Percentiles rank a stretch among this genome's conserved stretches.
These are phyloP conservation scores for Scelioninae gen. 1 DNA, from an alignment of 2,888 invertebrate species.

Conservation along the genomic window DNA sequence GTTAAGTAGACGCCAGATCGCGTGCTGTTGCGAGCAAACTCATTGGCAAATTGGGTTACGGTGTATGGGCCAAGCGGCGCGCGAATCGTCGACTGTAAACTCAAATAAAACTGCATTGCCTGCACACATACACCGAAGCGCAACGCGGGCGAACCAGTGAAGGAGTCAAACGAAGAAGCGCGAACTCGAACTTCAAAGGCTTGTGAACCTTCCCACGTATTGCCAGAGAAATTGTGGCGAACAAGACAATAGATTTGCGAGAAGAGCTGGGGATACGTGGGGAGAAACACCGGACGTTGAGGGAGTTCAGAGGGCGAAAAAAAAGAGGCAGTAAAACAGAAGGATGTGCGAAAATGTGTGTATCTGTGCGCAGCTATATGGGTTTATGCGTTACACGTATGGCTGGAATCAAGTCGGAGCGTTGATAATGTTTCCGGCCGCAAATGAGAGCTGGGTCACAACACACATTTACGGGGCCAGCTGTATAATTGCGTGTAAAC, in stretches of 20 bases:
- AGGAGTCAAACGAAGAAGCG: too few species aligned
- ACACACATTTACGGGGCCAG: conserved; percentile 42
- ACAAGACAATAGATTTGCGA: too few species aligned
- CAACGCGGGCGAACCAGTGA: too few species aligned
- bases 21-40: conserved; percentile 55
- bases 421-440: conserved; percentile 64
- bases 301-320: conserved; percentile 54
- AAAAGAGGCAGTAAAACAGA: conserved; percentile 62
- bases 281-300: conserved; percentile 64
- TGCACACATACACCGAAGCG: too few species aligned
- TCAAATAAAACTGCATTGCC: too few species aligned
- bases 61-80: conserved; percentile 45
- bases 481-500: conserved; percentile 54
- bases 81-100: too few species aligned
- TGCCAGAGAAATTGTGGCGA: too few species aligned
- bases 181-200: too few species aligned
- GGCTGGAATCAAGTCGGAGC: conserved; percentile 59
- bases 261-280: too few species aligned
- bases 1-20: conserved; percentile 71
- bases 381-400: conserved; percentile 50
- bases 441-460: conserved; percentile 65
- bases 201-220: too few species aligned
- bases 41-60: conserved; percentile 78
- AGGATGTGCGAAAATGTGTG: conserved; percentile 48
- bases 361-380: conserved; percentile 28